Percentiles rank a stretch among this genome's conserved stretches.
phyloP scores from a whole-genome alignment of 2,113 vertebrate genomes.

The Micronycteris hirsuta region DNA sequence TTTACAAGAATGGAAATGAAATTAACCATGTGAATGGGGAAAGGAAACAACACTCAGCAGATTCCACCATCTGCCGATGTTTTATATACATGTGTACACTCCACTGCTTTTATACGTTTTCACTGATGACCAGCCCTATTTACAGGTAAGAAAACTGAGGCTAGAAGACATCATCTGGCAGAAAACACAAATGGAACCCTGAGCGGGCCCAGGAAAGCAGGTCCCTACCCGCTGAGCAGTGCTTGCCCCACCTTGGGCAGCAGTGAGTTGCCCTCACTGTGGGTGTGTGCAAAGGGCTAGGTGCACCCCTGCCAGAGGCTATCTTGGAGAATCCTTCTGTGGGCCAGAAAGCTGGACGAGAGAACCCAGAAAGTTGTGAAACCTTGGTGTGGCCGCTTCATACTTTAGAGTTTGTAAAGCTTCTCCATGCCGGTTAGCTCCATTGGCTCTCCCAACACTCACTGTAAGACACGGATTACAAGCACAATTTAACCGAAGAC shows the following conservation, averaged over 20 bases:
- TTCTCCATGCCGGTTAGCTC: background rate
- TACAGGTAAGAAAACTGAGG: background rate
- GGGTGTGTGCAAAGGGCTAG: background rate
- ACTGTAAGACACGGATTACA: background rate
- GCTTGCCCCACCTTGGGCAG: background rate
- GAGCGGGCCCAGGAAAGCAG: background rate
- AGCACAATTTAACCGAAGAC: background rate
- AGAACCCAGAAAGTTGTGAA: background rate
- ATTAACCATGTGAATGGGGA: background rate
- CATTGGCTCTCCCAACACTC: background rate
- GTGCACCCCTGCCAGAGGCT: background rate
- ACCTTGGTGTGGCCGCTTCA: background rate
- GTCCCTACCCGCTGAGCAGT: no score
- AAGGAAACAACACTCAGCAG: background rate
- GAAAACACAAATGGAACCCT: background rate
- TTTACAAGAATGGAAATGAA: background rate
- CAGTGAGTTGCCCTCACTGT: no score
- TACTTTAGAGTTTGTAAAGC: background rate
- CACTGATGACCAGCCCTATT: background rate
- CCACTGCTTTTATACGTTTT: background rate
- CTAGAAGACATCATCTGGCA: background rate
- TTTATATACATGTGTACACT: background rate
- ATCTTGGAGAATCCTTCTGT: background rate
- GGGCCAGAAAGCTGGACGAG: background rate
- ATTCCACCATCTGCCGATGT: fast-evolving